A percentile compares a stretch with the other conserved stretches of the same genome.
These are phyloP conservation scores for Listronotus oregonensis DNA, from an alignment of 1,140 invertebrate genomes.

Conservation along the genomic window DNA sequence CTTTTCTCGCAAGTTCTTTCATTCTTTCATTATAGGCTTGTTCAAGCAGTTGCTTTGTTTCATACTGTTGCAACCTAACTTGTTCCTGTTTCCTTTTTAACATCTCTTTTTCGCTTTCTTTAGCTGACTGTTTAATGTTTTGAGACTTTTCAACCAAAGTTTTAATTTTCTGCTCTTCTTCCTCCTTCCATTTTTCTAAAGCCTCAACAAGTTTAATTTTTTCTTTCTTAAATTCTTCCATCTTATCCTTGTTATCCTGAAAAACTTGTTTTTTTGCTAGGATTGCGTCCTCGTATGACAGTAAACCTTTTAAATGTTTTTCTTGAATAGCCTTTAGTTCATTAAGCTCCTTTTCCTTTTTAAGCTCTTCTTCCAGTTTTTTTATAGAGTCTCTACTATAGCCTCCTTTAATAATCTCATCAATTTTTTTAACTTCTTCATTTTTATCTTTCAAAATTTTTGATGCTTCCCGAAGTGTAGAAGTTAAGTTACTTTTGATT, in stretches of 20 bases:
- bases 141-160: constrained; percentile 57
- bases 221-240: constrained; percentile 59
- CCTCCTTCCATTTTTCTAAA: constrained; percentile 58
- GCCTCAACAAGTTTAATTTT: constrained; percentile 56
- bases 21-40: constrained; percentile 56
- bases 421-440: constrained; percentile 60
- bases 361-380: constrained; percentile 56
- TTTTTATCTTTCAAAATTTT: constrained; percentile 57
- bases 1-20: constrained; percentile 58
- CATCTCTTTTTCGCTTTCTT: constrained; percentile 57
- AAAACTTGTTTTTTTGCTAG: constrained; percentile 59
- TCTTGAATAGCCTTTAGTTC: constrained; percentile 59
- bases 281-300: constrained; percentile 62
- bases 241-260: constrained; percentile 59
- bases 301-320: constrained; percentile 62
- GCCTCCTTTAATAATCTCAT: constrained; percentile 57
- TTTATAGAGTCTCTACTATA: constrained; percentile 54
- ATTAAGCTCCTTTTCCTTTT: constrained; percentile 58
- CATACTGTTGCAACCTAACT: constrained; percentile 56
- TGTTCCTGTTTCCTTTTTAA: constrained; percentile 56
- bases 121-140: constrained; percentile 55
- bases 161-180: constrained; percentile 58
- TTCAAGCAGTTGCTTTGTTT: constrained; percentile 55
- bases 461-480: constrained; percentile 59
- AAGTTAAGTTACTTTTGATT: constrained; percentile 58